Percentiles rank a stretch among this genome's conserved stretches.
These are phyloP conservation scores for Camelus dromedarius DNA, from an alignment of 2,113 vertebrate species.

Conservation along the genomic window DNA sequence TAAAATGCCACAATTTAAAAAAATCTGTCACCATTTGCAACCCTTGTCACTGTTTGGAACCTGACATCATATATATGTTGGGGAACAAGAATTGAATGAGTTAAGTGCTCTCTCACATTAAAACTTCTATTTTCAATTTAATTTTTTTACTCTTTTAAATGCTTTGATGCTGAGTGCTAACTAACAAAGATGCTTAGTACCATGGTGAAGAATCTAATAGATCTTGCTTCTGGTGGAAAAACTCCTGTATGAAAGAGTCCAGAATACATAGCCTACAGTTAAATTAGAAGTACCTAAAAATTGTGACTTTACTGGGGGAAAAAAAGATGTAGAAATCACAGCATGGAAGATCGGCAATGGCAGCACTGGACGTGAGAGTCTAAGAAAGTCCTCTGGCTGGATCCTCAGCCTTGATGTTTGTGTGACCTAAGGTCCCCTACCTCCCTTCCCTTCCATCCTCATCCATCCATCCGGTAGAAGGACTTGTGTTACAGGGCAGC, in stretches of 20 bases:
- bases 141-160: constrained; percentile 11
- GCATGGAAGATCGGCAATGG: background rate
- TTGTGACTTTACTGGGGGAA: background rate
- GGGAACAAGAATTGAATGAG: background rate
- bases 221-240: background rate
- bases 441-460: background rate
- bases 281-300: constrained; percentile 15
- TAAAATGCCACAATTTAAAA: background rate
- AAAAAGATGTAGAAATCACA: background rate
- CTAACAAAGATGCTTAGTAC: background rate
- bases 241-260: background rate
- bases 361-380: background rate
- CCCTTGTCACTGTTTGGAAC: background rate
- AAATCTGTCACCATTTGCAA: background rate
- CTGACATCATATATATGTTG: background rate
- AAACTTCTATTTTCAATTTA: background rate
- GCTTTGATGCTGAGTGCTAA: background rate
- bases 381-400: background rate
- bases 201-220: background rate
- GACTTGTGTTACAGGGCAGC: background rate
- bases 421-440: background rate
- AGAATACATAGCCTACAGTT: background rate
- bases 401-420: background rate
- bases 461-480: background rate
- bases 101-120: background rate